These are phyloP conservation scores for Peribatodes rhomboidaria DNA, from an alignment of 2,888 invertebrate species.

Conservation along the genomic window DNA sequence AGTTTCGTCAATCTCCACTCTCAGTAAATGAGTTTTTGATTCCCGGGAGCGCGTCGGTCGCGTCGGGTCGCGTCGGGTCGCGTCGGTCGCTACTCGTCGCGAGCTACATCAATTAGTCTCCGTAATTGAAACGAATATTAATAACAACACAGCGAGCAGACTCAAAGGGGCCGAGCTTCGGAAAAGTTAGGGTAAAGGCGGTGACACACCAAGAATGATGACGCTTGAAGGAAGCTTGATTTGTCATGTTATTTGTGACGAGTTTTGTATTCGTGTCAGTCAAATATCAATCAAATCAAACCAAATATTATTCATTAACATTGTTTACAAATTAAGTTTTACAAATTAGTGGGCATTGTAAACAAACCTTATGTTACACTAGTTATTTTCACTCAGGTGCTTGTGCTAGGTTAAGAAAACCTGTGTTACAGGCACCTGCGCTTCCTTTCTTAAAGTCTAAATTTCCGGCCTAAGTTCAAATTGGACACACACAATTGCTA, in stretches of 20 bases:
- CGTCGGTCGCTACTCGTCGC: slow-evolving; percentile 2
- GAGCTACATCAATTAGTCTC: slow-evolving; percentile 24
- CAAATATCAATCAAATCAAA: too few relatives aligned
- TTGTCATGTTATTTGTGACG: not conserved
- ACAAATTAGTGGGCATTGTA: too few relatives aligned
- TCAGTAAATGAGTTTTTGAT: slow-evolving; percentile 3
- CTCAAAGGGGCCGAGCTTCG: not conserved
- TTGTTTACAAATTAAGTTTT: too few relatives aligned
- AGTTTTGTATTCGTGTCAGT: not conserved
- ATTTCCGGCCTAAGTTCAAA: too few relatives aligned
- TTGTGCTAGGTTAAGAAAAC: too few relatives aligned
- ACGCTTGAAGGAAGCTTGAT: not conserved
- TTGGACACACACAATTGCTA: too few relatives aligned
- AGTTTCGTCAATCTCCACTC: slow-evolving; percentile 6
- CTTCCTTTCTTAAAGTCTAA: too few relatives aligned
- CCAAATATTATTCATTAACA: too few relatives aligned
- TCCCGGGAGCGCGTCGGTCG: not conserved
- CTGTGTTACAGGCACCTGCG: too few relatives aligned
- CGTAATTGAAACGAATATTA: slow-evolving; percentile 24
- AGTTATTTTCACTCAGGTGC: too few relatives aligned
- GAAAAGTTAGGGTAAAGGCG: slow-evolving; percentile 2
- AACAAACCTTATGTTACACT: too few relatives aligned
- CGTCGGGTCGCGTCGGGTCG: not conserved
- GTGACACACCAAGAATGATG: not conserved
- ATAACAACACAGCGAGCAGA: slow-evolving; percentile 12